These are phyloP conservation scores for Tragelaphus imberbis DNA, from an alignment of 2,113 vertebrate genomes.

Conservation along the genomic window DNA sequence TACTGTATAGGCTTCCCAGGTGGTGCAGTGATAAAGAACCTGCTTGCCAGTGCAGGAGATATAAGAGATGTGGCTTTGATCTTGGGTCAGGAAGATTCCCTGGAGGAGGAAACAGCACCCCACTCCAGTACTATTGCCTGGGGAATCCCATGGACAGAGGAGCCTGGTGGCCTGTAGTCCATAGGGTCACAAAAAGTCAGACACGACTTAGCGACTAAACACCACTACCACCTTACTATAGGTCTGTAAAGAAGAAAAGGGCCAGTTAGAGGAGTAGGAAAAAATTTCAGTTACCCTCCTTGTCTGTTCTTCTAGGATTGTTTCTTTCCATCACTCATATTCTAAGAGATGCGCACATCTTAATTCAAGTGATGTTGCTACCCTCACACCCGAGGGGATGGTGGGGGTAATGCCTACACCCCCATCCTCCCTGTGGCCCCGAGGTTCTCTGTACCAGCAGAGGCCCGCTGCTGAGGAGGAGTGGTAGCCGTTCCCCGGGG, in stretches of 20 bases:
- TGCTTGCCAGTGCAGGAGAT: not conserved
- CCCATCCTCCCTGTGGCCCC: not conserved
- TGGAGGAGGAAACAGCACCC: not conserved
- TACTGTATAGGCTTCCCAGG: not conserved
- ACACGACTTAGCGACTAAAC: not conserved
- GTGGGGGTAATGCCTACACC: rapidly evolving
- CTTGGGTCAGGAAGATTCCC: not conserved
- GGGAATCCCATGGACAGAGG: not conserved
- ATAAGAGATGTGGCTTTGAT: not conserved
- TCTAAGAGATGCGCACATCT: not conserved
- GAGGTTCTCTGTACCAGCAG: not conserved
- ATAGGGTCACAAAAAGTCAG: not conserved
- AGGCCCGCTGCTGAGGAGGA: not conserved
- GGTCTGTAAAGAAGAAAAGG: not conserved
- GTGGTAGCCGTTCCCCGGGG: not conserved
- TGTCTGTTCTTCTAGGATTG: not conserved
- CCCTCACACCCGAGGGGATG: not conserved
- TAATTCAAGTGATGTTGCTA: not conserved
- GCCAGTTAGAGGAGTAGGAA: not conserved
- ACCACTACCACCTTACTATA: not conserved
- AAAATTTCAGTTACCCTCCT: not conserved
- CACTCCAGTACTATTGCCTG: not conserved
- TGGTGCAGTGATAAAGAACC: not conserved
- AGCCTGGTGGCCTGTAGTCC: not conserved
- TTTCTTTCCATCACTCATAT: not conserved